Evolutionary conservation across 2,113 vertebrate species (phyloP), one percentile per base, ranked within the genome.

Genomic region (Eurypyga helias): DNA sequence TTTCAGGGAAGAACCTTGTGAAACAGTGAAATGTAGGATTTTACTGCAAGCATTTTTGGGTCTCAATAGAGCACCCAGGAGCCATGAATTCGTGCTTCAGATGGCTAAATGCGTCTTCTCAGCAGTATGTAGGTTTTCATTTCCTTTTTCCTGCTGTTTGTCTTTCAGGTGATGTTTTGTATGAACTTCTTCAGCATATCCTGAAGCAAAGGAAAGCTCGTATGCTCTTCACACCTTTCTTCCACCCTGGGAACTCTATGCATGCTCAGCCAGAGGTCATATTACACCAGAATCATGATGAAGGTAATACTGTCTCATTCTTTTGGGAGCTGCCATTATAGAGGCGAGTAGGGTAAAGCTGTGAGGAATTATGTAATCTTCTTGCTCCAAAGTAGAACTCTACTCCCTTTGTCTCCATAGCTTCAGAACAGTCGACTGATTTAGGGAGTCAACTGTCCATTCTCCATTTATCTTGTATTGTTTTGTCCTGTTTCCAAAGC

Each of bases 121-220:
- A 61, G 54, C 83, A 92, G 77, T 87, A 19, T 64, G 36, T 55
- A 73, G 51, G 26, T 94, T 90, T 96, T 95, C 52, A 81, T 95
- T 94, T 75, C 83, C 66, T 96, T 96, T 89, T 80, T 84, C 88
- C 69, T 90, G 77, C 66, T 94, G 17, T 90, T 83, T 96, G 24
- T 91, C 84, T 96, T 96, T 46, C 98, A 99, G 99, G 99, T 80
- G 99, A 99, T 60, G 99, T 99, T 94, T 98, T 99, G 66, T 99
- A 99, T 70, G 99, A 99, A 98, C 99, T 99, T 94, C 99, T 99
- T 93, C 99, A 99, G 98, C 99, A 99, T 96, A 99, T 99, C 95
- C 98, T 99, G 98, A 99, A 99, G 98, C 99, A 99, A 98, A 99
- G 99, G 96, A 99, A 99, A 97, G 96, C 99, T 51, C 98, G 97